Percentiles rank a stretch among this genome's conserved stretches.
Evolutionary conservation across 1,140 invertebrate species (phyloP).

Genomic region (Drosophila pseudoananassae): DNA sequence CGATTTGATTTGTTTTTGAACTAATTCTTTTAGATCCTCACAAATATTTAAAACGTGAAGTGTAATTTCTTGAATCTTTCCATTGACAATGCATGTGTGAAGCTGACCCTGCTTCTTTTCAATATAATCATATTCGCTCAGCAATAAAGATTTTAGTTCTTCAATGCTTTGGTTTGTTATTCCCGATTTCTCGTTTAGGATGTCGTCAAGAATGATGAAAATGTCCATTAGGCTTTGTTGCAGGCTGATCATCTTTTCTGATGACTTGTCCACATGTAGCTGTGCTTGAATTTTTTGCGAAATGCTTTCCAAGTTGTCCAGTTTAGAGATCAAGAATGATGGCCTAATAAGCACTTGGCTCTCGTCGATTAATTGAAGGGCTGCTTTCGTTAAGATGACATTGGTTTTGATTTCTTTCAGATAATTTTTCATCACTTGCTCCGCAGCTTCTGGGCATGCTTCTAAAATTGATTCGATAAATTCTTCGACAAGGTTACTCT

Average conservation of each 20-base stretch:
- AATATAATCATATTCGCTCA: conserved; percentile 56
- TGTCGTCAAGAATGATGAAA: conserved; percentile 68
- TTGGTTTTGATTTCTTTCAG: conserved; percentile 57
- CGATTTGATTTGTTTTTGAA: conserved; percentile 16
- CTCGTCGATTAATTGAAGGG: conserved; percentile 52
- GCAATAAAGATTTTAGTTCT: conserved; percentile 43
- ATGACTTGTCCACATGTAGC: conserved; percentile 55
- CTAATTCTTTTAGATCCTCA: conserved; percentile 34
- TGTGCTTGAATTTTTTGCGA: conserved; percentile 40
- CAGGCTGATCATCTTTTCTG: conserved; percentile 63
- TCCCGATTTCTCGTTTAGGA: conserved; percentile 47
- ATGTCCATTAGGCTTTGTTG: conserved; percentile 73
- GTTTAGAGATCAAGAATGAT: conserved; percentile 56
- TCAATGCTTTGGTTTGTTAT: conserved; percentile 41
- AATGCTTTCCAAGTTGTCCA: conserved; percentile 56
- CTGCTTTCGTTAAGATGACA: conserved; percentile 56
- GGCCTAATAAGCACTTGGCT: conserved; percentile 54
- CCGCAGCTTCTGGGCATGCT: conserved; percentile 37
- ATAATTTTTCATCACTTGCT: conserved; percentile 45
- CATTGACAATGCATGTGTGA: conserved; percentile 27
- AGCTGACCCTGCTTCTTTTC: conserved; percentile 43
- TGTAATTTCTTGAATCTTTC: conserved; percentile 46
- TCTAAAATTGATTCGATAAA: conserved; percentile 58
- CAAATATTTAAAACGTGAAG: conserved; percentile 43
- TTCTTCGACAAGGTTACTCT: conserved; percentile 42